Base-by-base conservation (phyloP, 2,113 vertebrate species). In the Felis chaus region DNA sequence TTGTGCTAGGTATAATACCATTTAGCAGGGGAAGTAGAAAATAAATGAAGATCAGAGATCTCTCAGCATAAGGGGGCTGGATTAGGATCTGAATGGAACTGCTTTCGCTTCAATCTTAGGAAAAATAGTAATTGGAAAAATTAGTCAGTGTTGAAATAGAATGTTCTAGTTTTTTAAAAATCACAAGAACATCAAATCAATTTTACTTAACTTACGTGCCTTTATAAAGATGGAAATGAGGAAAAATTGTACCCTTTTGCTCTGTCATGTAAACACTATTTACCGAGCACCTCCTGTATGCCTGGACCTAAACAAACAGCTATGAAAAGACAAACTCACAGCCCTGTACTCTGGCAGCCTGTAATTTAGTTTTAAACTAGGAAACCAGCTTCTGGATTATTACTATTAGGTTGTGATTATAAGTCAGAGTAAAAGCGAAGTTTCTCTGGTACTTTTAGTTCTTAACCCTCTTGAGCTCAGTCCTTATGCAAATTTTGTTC, bases 401-500 rank as follows among this genome's bases (percentile, higher is more conserved):
- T 48, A 45, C 57, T 89, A 31, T 80, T 55, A 71, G 45, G 8
- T 91, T 94, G 68, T 53, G 71, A 74, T 95, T 84, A 55, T 81
- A 23, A 88, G 11, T 66, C 36, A 68, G 39, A 15, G 33, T 50
- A 83, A 83, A 91, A 96, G 61, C 85, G 27, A 92, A 66, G 29
- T 55, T 90, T 89, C 90, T 85, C 94, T 86, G 33, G 10, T 85
- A 90, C 50, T 86, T 78, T 82, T 50, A 50, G 36, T 89, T 21
- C 8, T 71, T 53, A 74, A 86, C 18, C 25, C 45, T 89, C 68
- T 41, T 91, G 55, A 94, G 39, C 61, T 87, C 45, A 4, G 39
- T 95, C 41, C 66, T 86, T 82, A 95, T 36, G 50, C 66, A 96
- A 91, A 97, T 93, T 76, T 90, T 79, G 19, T 88, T 92, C 41